A percentile compares a stretch with the other conserved stretches of the same genome.
Conservation (phyloP, 2,113 vertebrate species). For the Pseudorhombus dupliciocellatus region DNA sequence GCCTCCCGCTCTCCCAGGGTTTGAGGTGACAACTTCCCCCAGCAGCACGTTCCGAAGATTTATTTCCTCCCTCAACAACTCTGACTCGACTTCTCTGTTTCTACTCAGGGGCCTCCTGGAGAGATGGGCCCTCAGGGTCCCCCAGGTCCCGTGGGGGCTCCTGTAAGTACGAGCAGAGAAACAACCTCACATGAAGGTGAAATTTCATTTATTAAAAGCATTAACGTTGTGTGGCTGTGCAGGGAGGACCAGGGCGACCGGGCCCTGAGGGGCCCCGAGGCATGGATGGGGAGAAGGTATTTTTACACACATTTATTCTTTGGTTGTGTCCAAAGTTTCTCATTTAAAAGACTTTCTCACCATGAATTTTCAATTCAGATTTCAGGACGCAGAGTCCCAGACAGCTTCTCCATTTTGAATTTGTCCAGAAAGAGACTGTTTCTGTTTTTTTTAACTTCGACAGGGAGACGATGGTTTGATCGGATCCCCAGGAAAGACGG, state of each 20-base stretch:
- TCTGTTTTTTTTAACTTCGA: slow-evolving; percentile 15
- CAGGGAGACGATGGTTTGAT: slow-evolving; percentile 81
- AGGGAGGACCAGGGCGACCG: slow-evolving; percentile 81
- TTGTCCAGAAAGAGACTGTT: not conserved
- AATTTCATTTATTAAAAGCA: not conserved
- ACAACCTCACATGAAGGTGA: slow-evolving; percentile 20
- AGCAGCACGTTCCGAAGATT: not conserved
- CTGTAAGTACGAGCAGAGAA: slow-evolving; percentile 68
- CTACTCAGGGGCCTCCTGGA: slow-evolving; percentile 79
- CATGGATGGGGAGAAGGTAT: slow-evolving; percentile 86
- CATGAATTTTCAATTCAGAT: no score
- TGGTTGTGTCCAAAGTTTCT: no score
- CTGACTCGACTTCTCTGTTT: slow-evolving; percentile 1
- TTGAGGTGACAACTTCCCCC: slow-evolving; percentile 73
- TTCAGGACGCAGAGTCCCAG: no score
- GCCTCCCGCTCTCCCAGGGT: slow-evolving; percentile 73
- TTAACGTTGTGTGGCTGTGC: slow-evolving; percentile 32
- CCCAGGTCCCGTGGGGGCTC: slow-evolving; percentile 73
- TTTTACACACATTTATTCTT: not conserved
- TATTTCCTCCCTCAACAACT: not conserved
- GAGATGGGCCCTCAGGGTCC: slow-evolving; percentile 78
- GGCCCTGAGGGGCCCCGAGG: slow-evolving; percentile 83
- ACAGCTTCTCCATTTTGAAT: no score
- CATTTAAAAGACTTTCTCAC: no score
- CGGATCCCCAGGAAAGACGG: slow-evolving; percentile 76